Evolutionary conservation across 2,113 vertebrate genomes (phyloP).

Genomic region (Gopherus flavomarginatus): DNA sequence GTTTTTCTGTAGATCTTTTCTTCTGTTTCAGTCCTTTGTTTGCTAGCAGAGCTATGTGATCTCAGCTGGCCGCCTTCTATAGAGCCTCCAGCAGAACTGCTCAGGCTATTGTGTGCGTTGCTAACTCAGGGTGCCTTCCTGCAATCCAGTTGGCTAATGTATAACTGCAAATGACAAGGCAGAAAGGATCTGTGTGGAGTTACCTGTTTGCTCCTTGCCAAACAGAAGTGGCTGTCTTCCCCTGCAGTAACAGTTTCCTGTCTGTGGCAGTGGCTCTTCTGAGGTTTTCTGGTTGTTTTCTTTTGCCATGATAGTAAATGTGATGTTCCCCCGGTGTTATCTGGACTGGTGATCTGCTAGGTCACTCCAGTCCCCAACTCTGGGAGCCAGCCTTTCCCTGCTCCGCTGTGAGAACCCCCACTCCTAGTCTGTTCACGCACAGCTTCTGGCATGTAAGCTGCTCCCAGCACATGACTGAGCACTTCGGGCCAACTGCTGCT

Average conservation of each 20-base stretch:
- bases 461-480: too few species aligned
- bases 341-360: too few species aligned
- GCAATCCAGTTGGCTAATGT: background rate
- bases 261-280: background rate
- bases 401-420: too few species aligned
- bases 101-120: background rate
- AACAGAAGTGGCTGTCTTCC: background rate
- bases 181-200: background rate
- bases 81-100: background rate
- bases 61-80: background rate
- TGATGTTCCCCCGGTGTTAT: too few species aligned
- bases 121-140: background rate
- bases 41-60: background rate
- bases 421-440: too few species aligned
- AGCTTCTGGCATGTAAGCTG: too few species aligned
- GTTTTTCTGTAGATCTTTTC: background rate
- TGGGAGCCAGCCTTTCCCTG: too few species aligned
- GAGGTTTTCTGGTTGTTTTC: background rate
- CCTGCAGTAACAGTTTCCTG: background rate
- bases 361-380: too few species aligned
- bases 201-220: background rate
- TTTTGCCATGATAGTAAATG: background rate
- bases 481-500: too few species aligned
- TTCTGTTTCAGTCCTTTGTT: background rate
- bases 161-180: background rate